phyloP scores from a whole-genome alignment of 2,113 vertebrate genomes.

The Mobula birostris region DNA sequence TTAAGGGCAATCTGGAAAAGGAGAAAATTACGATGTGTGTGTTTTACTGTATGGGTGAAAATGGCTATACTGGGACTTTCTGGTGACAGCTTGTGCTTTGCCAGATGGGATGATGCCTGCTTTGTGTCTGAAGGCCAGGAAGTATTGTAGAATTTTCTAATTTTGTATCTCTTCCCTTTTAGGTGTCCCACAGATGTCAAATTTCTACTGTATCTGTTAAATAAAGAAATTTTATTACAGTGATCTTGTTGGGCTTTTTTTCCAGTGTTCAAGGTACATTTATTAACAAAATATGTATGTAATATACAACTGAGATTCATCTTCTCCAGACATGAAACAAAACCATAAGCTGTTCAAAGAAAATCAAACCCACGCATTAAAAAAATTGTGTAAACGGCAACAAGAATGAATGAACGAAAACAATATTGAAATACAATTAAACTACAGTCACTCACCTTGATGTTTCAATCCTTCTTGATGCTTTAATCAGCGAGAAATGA shows the following conservation, averaged over 20 bases:
- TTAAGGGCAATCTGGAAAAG: not conserved
- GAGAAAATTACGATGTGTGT: not conserved
- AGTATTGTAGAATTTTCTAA: not conserved
- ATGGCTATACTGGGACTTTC: not conserved
- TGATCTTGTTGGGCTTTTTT: not conserved
- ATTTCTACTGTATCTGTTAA: constrained; percentile 9
- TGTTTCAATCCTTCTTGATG: too few species aligned
- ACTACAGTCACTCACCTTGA: too few species aligned
- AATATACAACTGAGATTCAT: too few species aligned
- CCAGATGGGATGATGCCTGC: not conserved
- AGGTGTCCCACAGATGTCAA: constrained; percentile 5
- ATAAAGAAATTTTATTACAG: constrained; percentile 12
- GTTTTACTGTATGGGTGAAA: not conserved
- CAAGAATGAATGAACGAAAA: too few species aligned
- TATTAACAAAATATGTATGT: too few species aligned
- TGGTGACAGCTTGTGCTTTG: not conserved
- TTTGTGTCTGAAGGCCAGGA: not conserved
- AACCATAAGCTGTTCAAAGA: too few species aligned
- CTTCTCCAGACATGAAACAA: too few species aligned
- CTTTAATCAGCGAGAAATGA: too few species aligned
- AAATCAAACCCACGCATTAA: too few species aligned
- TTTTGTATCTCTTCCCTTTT: not conserved
- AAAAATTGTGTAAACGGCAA: too few species aligned
- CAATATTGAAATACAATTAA: too few species aligned
- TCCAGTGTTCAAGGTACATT: too few species aligned